phyloP scores from a whole-genome alignment of 2,888 invertebrate genomes.

The Leucania comma region DNA sequence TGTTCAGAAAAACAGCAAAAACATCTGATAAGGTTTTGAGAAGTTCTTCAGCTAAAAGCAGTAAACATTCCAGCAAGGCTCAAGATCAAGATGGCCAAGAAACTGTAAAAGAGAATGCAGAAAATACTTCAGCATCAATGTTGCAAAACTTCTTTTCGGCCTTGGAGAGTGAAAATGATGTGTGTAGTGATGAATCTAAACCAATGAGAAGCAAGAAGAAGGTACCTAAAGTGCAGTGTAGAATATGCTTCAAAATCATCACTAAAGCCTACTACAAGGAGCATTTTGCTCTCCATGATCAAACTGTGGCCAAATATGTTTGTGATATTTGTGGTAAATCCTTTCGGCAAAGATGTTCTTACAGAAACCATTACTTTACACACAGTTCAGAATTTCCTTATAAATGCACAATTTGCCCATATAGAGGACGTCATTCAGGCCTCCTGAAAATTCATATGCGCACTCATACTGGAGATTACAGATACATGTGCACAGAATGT shows the following conservation, averaged over 20 bases:
- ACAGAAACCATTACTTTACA: slow-evolving; percentile 75
- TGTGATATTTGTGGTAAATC: slow-evolving; percentile 82
- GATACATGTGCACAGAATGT: slow-evolving; percentile 81
- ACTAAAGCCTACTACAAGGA: slow-evolving; percentile 45
- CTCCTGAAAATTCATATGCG: slow-evolving; percentile 77
- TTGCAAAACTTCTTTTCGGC: slow-evolving; percentile 38
- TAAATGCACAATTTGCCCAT: slow-evolving; percentile 78
- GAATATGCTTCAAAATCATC: slow-evolving; percentile 50
- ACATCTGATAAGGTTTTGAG: slow-evolving; percentile 72
- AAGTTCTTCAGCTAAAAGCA: slow-evolving; percentile 12
- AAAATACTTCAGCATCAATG: slow-evolving; percentile 17
- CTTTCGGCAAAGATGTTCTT: slow-evolving; percentile 76
- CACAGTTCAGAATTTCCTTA: slow-evolving; percentile 77
- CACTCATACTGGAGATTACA: slow-evolving; percentile 77
- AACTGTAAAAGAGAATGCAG: slow-evolving; percentile 12
- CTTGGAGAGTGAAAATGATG: slow-evolving; percentile 32
- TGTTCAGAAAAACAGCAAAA: slow-evolving; percentile 78
- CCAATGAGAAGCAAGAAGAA: slow-evolving; percentile 16
- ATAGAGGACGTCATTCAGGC: slow-evolving; percentile 73
- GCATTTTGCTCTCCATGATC: slow-evolving; percentile 68
- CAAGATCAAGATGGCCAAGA: not conserved
- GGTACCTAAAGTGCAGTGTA: slow-evolving; percentile 41
- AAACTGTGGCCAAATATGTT: slow-evolving; percentile 68
- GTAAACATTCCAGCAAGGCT: not conserved
- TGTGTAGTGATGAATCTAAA: slow-evolving; percentile 11